phyloP scores from a whole-genome alignment of 1,140 invertebrate genomes.

The Drosophila novamexicana region DNA sequence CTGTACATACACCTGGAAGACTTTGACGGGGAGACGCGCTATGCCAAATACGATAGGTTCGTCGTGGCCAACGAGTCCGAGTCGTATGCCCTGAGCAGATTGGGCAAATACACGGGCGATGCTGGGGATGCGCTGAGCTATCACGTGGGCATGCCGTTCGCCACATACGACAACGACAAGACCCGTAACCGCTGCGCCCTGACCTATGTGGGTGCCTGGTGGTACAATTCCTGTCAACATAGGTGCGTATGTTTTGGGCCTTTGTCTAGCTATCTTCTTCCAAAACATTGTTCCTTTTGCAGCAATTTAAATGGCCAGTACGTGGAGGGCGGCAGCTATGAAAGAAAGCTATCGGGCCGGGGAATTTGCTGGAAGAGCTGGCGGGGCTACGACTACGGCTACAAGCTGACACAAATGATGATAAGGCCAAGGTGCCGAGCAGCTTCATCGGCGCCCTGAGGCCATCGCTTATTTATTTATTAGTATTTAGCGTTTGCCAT shows the following conservation, averaged over 20 bases:
- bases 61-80: conserved; percentile 87
- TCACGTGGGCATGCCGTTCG: conserved; percentile 58
- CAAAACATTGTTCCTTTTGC: not conserved
- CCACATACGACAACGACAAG: conserved; percentile 86
- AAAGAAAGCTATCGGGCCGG: conserved; percentile 57
- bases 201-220: conserved; percentile 87
- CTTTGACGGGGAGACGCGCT: conserved; percentile 85
- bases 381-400: conserved; percentile 71
- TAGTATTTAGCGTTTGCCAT: conserved; percentile 7
- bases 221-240: conserved; percentile 86
- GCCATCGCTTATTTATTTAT: conserved; percentile 10
- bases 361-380: conserved; percentile 71
- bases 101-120: conserved; percentile 85
- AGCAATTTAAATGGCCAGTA: conserved; percentile 72
- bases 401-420: conserved; percentile 68
- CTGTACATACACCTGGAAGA: conserved; percentile 88
- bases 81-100: conserved; percentile 87
- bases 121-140: conserved; percentile 63
- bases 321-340: conserved; percentile 53
- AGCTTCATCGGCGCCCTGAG: conserved; percentile 23
- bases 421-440: conserved; percentile 67
- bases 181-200: conserved; percentile 88
- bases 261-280: not conserved
- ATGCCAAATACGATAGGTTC: conserved; percentile 88
- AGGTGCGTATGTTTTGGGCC: conserved; percentile 41